Conservation (phyloP, 2,797 vertebrate genomes). For the Furcifer pardalis region DNA sequence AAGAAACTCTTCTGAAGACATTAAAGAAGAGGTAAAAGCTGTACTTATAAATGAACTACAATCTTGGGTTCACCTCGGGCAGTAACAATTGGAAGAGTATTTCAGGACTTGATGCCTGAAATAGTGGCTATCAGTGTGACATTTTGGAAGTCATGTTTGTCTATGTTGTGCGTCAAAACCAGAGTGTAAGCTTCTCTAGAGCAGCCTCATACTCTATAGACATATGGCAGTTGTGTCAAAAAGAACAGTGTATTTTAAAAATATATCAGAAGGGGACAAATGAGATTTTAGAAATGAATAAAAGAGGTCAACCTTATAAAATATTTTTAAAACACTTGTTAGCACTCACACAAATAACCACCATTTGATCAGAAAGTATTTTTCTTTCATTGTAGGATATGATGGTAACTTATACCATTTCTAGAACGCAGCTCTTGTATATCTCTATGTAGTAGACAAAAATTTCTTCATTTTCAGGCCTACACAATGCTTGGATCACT, state of each 20-base stretch:
- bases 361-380: not conserved
- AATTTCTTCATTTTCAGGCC: not conserved
- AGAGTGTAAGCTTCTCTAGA: not conserved
- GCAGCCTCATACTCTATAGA: not conserved
- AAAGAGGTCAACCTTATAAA: not conserved
- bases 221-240: not conserved
- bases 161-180: not conserved
- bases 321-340: not conserved
- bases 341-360: not conserved
- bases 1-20: constrained; percentile 44
- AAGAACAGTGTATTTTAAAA: not conserved
- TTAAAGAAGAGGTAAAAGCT: constrained; percentile 13
- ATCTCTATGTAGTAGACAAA: not conserved
- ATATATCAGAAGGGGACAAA: not conserved
- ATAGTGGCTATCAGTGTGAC: not conserved
- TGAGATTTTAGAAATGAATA: not conserved
- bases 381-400: not conserved
- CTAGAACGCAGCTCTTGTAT: not conserved
- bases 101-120: not conserved
- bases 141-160: not conserved
- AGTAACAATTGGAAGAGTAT: constrained; percentile 29
- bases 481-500: not conserved
- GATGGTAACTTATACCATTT: not conserved
- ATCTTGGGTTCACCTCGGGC: fast-evolving
- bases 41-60: constrained; percentile 5